Conservation (phyloP, 2,797 vertebrate genomes). For the Esox lucius region DNA sequence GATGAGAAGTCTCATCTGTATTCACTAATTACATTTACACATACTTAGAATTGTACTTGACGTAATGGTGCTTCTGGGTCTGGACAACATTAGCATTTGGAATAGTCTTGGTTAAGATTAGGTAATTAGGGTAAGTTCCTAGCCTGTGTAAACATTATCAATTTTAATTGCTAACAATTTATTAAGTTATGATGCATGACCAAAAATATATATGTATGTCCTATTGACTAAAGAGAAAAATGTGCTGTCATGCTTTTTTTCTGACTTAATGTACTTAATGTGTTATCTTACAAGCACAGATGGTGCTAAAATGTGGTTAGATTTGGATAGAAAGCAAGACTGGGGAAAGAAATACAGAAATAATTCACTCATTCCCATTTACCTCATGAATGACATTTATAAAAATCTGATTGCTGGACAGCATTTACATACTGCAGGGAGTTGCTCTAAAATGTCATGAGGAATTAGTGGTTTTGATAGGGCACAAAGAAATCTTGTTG, state of each 20-base stretch:
- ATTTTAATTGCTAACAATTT: no score
- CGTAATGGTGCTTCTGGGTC: no score
- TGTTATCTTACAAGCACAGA: conserved; percentile 47
- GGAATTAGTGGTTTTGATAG: conserved; percentile 68
- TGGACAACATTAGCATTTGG: no score
- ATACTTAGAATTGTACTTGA: no score
- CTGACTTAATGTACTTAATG: not conserved
- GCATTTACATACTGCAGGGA: conserved; percentile 75
- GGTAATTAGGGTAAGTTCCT: no score
- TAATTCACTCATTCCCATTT: conserved; percentile 46
- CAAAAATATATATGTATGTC: not conserved
- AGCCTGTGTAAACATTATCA: no score
- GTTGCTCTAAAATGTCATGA: conserved; percentile 77
- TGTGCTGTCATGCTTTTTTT: not conserved
- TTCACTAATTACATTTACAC: no score
- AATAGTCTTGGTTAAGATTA: no score
- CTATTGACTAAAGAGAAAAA: not conserved
- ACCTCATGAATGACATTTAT: conserved; percentile 77
- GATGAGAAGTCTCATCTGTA: no score
- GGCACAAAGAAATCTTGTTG: conserved; percentile 45
- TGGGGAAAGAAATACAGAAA: conserved; percentile 34
- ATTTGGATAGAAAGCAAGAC: conserved; percentile 32
- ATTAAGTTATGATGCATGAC: not conserved
- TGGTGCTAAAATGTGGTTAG: conserved; percentile 39
- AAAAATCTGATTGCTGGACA: conserved; percentile 72